Base-by-base conservation (phyloP, 2,113 vertebrate species). In the Rana temporaria region DNA sequence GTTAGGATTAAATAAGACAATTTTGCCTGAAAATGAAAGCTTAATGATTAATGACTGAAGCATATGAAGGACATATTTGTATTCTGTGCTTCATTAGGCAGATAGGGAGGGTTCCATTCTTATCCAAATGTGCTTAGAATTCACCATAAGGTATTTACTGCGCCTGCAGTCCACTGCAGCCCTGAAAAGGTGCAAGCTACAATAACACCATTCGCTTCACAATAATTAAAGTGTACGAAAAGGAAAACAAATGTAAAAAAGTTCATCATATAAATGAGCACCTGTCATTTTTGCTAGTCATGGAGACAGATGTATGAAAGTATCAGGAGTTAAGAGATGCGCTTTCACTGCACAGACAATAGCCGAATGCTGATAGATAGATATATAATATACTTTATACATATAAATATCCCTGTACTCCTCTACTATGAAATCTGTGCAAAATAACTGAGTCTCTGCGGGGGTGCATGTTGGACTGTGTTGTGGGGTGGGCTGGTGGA, bases 41-140 rank as follows among this genome's bases (percentile, higher is more conserved):
- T 30, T 67, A 76, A 83, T 83, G 81, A 83, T 83, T 83, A 83
- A 83, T 83, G 81, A 66, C 72, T 76, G 30, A 30, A 83, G 68
- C 64, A 76, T 83, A 76, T 68, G 81, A 83, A 83, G 71, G 71
- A 83, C 81, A 83, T 83, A 76, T 83, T 76, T 83, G 62, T 75
- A 66, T 59, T 76, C 32, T 68, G 42, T 74, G 81, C 71, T 83
- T 83, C 72, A 83, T 83, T 83, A 83, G 64, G 81, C 53, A 76
- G n/a, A 22, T 18, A 76, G 81, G 72, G 64, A 75, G 26, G 63
- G 53, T 76, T 75, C 64, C 55, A 82, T 20, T 48, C 32, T 30
- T 22, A 57, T 83, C 71, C 67, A 75, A 75, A 56, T 82, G 52
- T 67, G 71, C 53, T 59, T 48, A 30, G 53, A 32, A 55, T 60